Conservation (phyloP, 2,888 invertebrate species). For the Euplagia quadripunctaria region DNA sequence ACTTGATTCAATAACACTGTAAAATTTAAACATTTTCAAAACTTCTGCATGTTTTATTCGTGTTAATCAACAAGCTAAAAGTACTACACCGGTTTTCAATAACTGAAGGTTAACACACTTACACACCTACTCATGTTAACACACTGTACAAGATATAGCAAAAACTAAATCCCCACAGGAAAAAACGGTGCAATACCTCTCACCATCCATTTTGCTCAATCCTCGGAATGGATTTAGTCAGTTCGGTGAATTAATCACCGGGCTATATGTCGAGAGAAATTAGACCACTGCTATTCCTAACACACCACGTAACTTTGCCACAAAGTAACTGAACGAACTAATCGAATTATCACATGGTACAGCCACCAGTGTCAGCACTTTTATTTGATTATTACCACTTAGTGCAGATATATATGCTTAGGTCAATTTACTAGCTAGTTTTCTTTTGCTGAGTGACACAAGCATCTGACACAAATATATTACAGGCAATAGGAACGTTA, state of each 20-base stretch:
- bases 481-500: too few relatives aligned
- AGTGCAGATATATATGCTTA: neutral
- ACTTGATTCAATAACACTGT: too few relatives aligned
- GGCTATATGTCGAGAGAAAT: constrained; percentile 48
- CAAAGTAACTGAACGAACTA: constrained; percentile 55
- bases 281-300: constrained; percentile 54
- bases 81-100: too few relatives aligned
- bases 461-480: too few relatives aligned
- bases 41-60: too few relatives aligned
- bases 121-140: too few relatives aligned
- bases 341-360: constrained; percentile 61
- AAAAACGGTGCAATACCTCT: neutral
- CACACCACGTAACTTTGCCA: constrained; percentile 52
- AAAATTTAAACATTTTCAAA: too few relatives aligned
- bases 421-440: neutral
- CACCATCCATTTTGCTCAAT: constrained; percentile 31
- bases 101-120: too few relatives aligned
- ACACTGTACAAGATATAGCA: neutral
- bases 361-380: constrained; percentile 54
- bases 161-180: neutral
- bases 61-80: too few relatives aligned
- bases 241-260: constrained; percentile 53
- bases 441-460: neutral
- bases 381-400: constrained; percentile 54
- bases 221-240: constrained; percentile 44